Conservation (phyloP, 2,113 vertebrate genomes). For the Nesoenas mayeri region DNA sequence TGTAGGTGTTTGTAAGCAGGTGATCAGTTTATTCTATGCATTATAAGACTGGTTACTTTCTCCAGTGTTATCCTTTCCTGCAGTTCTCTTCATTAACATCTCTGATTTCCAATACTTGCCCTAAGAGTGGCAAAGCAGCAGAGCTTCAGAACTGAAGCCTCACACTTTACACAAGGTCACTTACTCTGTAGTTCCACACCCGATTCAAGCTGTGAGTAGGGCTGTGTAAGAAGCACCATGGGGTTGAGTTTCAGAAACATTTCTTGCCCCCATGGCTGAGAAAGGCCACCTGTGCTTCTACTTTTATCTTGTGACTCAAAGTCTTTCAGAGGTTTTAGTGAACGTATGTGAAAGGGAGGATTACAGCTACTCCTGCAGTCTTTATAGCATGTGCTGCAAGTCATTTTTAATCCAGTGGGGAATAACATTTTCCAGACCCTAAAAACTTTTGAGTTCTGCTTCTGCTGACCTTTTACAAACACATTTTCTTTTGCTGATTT, state of each 20-base stretch:
- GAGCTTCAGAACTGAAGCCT: not conserved
- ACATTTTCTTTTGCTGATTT: not conserved
- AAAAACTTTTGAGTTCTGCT: not conserved
- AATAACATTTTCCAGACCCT: not conserved
- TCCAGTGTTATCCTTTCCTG: not conserved
- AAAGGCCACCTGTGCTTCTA: not conserved
- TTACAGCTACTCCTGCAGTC: not conserved
- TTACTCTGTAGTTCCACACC: not conserved
- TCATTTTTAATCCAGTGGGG: not conserved
- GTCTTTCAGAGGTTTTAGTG: not conserved
- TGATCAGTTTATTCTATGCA: not conserved
- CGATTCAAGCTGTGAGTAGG: not conserved
- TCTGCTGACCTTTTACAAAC: not conserved
- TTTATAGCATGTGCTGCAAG: not conserved
- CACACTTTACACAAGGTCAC: not conserved
- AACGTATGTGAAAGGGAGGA: not conserved
- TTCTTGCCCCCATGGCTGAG: not conserved
- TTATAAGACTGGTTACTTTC: not conserved
- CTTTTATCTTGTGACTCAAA: not conserved
- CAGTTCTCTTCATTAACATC: not conserved
- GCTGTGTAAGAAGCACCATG: not conserved
- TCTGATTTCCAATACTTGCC: not conserved
- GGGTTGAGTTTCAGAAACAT: not conserved
- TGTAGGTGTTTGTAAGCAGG: not conserved
- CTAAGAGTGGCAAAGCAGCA: not conserved